Percentiles rank a stretch among this genome's conserved stretches.
These are phyloP conservation scores for Diogma glabrata DNA, from an alignment of 2,888 invertebrate species.

Conservation along the genomic window DNA sequence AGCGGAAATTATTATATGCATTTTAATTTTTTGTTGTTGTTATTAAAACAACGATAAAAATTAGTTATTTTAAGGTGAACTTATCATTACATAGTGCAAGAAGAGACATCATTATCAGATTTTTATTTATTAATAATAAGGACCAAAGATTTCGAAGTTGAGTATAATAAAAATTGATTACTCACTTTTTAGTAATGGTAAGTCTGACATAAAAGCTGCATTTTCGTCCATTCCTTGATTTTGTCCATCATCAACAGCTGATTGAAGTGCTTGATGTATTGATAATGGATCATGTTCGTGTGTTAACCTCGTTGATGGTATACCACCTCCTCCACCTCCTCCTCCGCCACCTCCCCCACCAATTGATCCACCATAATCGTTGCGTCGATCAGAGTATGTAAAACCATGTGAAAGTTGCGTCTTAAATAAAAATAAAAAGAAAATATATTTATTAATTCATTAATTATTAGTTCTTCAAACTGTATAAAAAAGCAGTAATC, in stretches of 20 bases:
- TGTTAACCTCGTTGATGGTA: conserved; percentile 36
- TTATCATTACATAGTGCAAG: no score
- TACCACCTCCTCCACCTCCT: conserved; percentile 40
- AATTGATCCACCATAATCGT: conserved; percentile 47
- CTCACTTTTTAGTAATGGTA: conserved; percentile 85
- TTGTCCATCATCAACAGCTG: conserved; percentile 49
- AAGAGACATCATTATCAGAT: no score
- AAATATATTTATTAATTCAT: no score
- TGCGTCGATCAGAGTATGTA: conserved; percentile 44
- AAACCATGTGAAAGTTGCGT: conserved; percentile 50
- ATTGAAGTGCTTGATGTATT: conserved; percentile 70
- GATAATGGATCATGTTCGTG: conserved; percentile 62
- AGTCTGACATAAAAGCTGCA: conserved; percentile 77
- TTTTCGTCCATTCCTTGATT: conserved; percentile 79
- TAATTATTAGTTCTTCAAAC: no score
- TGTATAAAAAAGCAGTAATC: no score
- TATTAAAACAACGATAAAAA: no score
- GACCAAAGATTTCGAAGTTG: no score
- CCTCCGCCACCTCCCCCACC: conserved; percentile 44
- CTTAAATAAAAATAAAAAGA: conserved; percentile 22
- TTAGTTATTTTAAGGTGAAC: no score
- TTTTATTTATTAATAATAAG: no score
- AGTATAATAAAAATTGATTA: conserved; percentile 23
- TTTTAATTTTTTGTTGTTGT: no score
- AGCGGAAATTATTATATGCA: no score